Evolutionary conservation across 64 coral and sea anemone genomes (phyloP).

Genomic region (Montipora sp.): DNA sequence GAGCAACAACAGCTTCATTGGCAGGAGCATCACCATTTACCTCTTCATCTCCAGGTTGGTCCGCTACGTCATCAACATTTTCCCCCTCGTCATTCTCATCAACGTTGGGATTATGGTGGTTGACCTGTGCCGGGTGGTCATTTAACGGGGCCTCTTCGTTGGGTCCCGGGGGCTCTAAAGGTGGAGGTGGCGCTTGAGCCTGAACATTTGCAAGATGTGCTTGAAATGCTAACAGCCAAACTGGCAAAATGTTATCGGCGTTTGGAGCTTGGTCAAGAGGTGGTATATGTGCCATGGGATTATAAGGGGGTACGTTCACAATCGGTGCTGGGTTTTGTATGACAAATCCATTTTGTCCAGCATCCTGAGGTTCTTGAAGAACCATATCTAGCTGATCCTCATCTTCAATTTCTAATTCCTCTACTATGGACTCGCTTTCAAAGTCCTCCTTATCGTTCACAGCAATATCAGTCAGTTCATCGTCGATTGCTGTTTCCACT

Average conservation of each 20-base stretch:
- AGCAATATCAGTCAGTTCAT: neutral
- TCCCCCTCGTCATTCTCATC: neutral
- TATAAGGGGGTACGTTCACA: neutral
- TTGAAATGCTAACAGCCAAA: neutral
- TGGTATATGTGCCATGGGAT: neutral
- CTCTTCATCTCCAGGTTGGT: neutral
- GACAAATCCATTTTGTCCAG: neutral
- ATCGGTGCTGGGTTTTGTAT: neutral
- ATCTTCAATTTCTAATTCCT: neutral
- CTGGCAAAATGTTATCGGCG: neutral
- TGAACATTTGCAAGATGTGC: conserved; percentile 3
- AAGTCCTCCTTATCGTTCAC: neutral
- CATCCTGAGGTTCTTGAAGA: neutral
- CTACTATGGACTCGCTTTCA: neutral
- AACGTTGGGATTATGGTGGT: neutral
- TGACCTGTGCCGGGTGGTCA: neutral
- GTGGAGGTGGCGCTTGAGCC: neutral
- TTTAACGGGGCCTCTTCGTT: neutral
- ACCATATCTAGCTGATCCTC: conserved; percentile 1
- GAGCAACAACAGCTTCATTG: neutral
- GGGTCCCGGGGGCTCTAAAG: neutral
- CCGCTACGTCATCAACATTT: neutral
- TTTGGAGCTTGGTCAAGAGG: neutral
- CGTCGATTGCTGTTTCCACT: neutral
- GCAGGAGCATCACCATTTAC: neutral